Percentiles rank a stretch among this genome's conserved stretches.
Conservation (phyloP, 2,888 invertebrate genomes). For the Notodonta ziczac region DNA sequence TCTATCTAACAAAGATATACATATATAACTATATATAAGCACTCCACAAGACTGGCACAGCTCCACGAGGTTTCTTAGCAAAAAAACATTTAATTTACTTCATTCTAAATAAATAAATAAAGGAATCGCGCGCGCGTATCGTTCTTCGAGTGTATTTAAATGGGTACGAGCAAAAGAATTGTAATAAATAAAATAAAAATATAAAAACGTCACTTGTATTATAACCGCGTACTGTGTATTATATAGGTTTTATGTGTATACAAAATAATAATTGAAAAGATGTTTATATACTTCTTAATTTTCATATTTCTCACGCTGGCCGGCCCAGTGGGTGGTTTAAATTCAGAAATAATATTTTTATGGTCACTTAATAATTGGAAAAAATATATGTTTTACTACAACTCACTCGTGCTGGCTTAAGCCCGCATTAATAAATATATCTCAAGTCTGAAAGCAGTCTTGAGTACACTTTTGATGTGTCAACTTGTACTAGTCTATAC, state of each 20-base stretch:
- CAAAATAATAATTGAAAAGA: slow-evolving; percentile 32
- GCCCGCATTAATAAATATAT: too few species aligned
- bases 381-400: too few species aligned
- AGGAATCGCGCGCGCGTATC: slow-evolving; percentile 24
- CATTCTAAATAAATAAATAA: slow-evolving; percentile 17
- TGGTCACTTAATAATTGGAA: not conserved
- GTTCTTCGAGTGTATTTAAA: slow-evolving; percentile 34
- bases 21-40: too few species aligned
- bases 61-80: slow-evolving; percentile 33
- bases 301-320: slow-evolving; percentile 54
- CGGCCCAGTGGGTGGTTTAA: slow-evolving; percentile 54
- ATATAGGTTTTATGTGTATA: slow-evolving; percentile 70
- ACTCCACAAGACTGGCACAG: slow-evolving; percentile 18
- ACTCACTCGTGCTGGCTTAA: too few species aligned
- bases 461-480: too few species aligned
- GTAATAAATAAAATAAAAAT: slow-evolving; percentile 30
- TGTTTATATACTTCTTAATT: slow-evolving; percentile 29
- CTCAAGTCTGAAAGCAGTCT: too few species aligned
- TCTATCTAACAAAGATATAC: not conserved
- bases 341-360: slow-evolving; percentile 5
- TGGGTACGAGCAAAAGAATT: slow-evolving; percentile 34
- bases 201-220: slow-evolving; percentile 45
- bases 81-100: slow-evolving; percentile 33
- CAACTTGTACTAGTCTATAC: too few species aligned
- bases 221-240: slow-evolving; percentile 62